Evolutionary conservation across 2,113 vertebrate species (phyloP), one percentile per base, ranked within the genome.

Genomic region (Sander lucioperca): DNA sequence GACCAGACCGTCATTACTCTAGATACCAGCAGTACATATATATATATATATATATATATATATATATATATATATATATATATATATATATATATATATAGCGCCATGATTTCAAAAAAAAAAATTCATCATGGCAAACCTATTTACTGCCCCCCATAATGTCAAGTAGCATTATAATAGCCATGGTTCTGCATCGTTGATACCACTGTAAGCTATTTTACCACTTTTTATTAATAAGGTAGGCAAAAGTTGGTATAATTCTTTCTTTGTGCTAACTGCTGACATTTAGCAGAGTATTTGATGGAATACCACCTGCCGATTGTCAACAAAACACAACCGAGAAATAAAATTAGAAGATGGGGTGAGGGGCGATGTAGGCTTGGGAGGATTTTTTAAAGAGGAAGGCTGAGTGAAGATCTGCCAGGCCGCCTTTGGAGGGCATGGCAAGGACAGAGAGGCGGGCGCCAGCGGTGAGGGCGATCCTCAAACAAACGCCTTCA

Each of bases 401-500:
- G 68, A 91, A 87, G 82, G 88, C 89, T 84, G 85, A 91, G 85
- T 91, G 88, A 90, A 89, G 84, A 93, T 92, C 84, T 89, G 89
- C 88, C 87, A 88, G 86, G 77, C n/a, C 33, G 21, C 69, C 70
- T 93, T 91, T 90, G 88, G 92, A 94, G 92, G 92, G 74, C 92
- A 79, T 19, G 45, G 83, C 90, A 94, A 95, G 93, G 93, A 94
- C 92, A 23, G 73, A 74, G 80, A 85, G 88, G 74, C 62, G 25
- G 77, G 82, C n/a, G 77, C 79, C 86, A 74, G 86, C 33, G 56
- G 91, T 83, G 71, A 91, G 83, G 88, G 85, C 84, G 65, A 82
- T 91, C 90, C 89, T 91, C 93, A 94, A 91, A 94, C 87, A 93
- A 91, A 92, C 74, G 79, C 77, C 86, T 89, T 92, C 85, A 67